These are phyloP conservation scores for Thaleichthys pacificus DNA, from an alignment of 2,797 vertebrate genomes.

Conservation along the genomic window DNA sequence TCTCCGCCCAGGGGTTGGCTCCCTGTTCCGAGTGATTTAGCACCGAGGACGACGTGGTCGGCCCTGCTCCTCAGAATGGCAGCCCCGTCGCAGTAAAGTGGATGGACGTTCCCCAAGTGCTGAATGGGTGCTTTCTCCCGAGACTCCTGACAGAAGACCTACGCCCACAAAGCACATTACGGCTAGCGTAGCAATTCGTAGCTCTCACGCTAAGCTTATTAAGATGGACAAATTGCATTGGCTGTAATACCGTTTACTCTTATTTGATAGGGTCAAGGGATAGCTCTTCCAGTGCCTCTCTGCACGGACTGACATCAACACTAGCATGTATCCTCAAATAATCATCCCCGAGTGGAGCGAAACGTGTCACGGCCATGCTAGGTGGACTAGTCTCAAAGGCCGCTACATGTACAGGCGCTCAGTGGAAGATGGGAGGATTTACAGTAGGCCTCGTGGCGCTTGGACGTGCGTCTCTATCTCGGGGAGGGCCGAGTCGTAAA, in stretches of 20 bases:
- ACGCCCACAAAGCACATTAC: slow-evolving; percentile 13
- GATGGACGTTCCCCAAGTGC: slow-evolving; percentile 41
- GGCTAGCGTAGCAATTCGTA: slow-evolving; percentile 26
- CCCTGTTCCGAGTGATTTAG: slow-evolving; percentile 31
- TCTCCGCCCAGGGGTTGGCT: slow-evolving; percentile 9
- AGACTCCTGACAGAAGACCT: slow-evolving; percentile 27
- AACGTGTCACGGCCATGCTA: slow-evolving; percentile 67
- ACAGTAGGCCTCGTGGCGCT: slow-evolving; percentile 65
- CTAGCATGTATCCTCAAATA: slow-evolving; percentile 45
- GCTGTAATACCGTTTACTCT: slow-evolving; percentile 24
- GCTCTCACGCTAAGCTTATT: slow-evolving; percentile 11
- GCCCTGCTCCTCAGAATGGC: slow-evolving; percentile 21
- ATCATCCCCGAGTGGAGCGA: slow-evolving; percentile 58
- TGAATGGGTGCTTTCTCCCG: slow-evolving; percentile 30
- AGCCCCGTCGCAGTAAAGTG: slow-evolving; percentile 34
- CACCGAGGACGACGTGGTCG: slow-evolving; percentile 30
- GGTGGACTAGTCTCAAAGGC: slow-evolving; percentile 64
- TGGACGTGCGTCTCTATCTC: slow-evolving; percentile 70
- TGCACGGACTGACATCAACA: background rate
- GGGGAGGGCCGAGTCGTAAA: slow-evolving; percentile 68
- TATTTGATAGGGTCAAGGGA: slow-evolving; percentile 22
- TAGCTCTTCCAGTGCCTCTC: slow-evolving; percentile 5
- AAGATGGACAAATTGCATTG: slow-evolving; percentile 26
- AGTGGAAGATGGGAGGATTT: slow-evolving; percentile 67
- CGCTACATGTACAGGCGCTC: slow-evolving; percentile 59